Evolutionary conservation across 53 echinoderm and acorn worm species (phyloP).

Genomic region (Echinometra lucunter): DNA sequence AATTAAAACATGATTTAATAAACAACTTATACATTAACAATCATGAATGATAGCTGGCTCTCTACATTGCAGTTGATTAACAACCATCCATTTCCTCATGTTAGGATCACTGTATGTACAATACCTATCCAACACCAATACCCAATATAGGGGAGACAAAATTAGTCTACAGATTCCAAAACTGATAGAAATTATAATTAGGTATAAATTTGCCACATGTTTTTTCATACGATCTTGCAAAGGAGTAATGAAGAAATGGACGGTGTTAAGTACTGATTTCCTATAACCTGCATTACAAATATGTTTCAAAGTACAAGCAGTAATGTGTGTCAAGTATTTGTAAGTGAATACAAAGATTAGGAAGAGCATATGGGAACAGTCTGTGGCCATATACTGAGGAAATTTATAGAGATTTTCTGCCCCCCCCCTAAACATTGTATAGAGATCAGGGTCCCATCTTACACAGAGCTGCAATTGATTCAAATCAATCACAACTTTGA

Average conservation of each 20-base stretch:
- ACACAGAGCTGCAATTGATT: no score
- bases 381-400: no score
- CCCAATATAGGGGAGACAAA: neutral
- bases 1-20: slow-evolving; percentile 19
- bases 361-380: no score
- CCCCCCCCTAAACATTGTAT: no score
- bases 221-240: neutral
- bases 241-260: neutral
- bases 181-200: neutral
- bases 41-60: neutral
- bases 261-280: neutral
- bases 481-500: no score
- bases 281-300: neutral
- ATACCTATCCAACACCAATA: neutral
- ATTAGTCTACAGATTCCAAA: neutral
- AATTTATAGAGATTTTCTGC: no score
- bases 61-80: neutral
- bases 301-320: neutral
- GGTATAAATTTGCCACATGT: neutral
- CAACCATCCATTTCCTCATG: slow-evolving; percentile 1
- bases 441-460: no score
- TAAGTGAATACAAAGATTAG: no score
- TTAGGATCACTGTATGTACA: neutral
- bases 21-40: neutral
- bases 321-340: neutral